Evolutionary conservation across 2,797 vertebrate genomes (phyloP).

Genomic region (Sus cebifrons): DNA sequence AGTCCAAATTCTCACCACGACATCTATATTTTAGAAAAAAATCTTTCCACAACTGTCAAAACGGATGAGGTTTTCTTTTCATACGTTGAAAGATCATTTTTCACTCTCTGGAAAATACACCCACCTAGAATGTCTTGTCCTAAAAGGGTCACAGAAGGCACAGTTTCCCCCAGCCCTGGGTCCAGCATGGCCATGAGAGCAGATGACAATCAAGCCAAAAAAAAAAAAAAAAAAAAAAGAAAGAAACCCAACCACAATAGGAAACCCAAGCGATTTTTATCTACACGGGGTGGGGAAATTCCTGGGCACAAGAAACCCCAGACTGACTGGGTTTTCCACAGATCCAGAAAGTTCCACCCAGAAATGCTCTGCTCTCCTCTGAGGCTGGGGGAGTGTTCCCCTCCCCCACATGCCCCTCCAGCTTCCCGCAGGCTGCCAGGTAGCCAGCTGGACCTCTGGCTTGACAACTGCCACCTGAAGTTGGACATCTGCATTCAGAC

Average conservation of each 20-base stretch:
- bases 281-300: background rate
- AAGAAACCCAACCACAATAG: too few species aligned
- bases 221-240: too few species aligned
- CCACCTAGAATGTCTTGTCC: background rate
- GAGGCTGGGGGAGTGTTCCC: accelerated
- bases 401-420: background rate
- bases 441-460: accelerated
- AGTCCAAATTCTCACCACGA: background rate
- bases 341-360: background rate
- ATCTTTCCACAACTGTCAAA: background rate
- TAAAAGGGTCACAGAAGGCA: background rate
- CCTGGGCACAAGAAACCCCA: background rate
- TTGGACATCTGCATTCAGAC: background rate
- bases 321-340: background rate
- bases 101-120: background rate
- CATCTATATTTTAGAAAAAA: background rate
- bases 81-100: background rate
- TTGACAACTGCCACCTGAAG: background rate
- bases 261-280: background rate
- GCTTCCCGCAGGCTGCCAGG: background rate
- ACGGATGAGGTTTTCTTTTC: background rate
- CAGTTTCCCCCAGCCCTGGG: background rate
- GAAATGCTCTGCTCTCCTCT: background rate
- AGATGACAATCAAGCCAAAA: background rate
- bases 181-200: background rate